Evolutionary conservation across 1,140 invertebrate genomes (phyloP).

Genomic region (Conopomorpha cramerella): DNA sequence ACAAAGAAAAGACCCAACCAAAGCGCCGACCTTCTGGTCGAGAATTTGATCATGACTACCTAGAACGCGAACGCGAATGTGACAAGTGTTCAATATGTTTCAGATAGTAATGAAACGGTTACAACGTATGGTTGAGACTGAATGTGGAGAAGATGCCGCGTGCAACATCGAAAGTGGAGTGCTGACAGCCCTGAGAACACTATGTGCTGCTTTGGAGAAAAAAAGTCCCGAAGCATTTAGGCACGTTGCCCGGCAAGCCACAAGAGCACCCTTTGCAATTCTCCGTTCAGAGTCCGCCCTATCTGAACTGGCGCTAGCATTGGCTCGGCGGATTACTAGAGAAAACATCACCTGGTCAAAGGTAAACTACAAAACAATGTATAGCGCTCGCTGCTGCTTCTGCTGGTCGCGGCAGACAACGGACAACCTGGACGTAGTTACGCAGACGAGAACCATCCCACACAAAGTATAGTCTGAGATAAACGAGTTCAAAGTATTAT

Average conservation of each 20-base stretch:
- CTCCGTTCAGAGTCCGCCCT: slow-evolving; percentile 40
- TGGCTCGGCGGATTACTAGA: slow-evolving; percentile 45
- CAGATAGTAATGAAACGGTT: slow-evolving; percentile 48
- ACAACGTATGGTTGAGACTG: slow-evolving; percentile 44
- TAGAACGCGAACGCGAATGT: no score
- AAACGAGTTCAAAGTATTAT: no score
- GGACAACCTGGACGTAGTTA: no score
- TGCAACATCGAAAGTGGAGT: slow-evolving; percentile 28
- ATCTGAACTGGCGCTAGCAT: slow-evolving; percentile 42
- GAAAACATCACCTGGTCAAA: slow-evolving; percentile 58
- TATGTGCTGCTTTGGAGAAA: slow-evolving; percentile 47
- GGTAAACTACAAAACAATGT: no score
- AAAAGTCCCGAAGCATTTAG: slow-evolving; percentile 47
- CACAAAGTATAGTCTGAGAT: no score
- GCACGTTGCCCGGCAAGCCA: slow-evolving; percentile 46
- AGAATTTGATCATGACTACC: no score
- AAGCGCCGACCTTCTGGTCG: no score
- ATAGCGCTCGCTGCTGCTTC: no score
- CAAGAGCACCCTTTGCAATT: slow-evolving; percentile 34
- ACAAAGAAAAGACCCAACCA: no score
- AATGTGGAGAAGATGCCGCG: slow-evolving; percentile 43
- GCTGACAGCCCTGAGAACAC: slow-evolving; percentile 25
- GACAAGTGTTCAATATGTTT: no score
- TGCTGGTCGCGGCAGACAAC: no score
- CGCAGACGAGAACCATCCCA: no score